phyloP scores from a whole-genome alignment of 2,113 vertebrate species.

The Pithys albifrons region DNA sequence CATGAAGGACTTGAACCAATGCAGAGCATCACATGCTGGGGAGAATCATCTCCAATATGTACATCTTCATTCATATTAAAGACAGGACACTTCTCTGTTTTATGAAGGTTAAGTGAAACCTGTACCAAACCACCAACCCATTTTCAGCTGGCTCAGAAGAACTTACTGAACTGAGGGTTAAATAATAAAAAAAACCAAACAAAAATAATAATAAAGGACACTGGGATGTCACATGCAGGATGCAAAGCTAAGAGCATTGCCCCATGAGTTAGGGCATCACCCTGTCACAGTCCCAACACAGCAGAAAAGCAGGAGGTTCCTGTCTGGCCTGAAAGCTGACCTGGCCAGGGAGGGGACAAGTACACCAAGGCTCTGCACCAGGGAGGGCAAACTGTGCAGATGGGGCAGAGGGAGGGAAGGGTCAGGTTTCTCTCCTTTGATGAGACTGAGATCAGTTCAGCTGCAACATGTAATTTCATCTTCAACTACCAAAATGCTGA shows the following conservation, averaged over 20 bases:
- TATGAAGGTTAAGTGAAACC: not conserved
- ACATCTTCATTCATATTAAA: not conserved
- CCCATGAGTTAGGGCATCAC: not conserved
- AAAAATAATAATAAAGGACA: rapidly evolving
- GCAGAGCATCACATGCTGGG: not conserved
- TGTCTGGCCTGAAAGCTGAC: not conserved
- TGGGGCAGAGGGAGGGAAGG: not conserved
- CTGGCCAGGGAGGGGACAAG: not conserved
- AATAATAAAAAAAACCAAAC: not conserved
- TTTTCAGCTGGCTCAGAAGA: not conserved
- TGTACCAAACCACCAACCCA: not conserved
- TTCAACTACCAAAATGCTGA: not conserved
- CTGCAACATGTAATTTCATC: not conserved
- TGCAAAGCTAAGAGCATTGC: not conserved
- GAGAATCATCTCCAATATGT: rapidly evolving
- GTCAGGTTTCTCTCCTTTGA: not conserved
- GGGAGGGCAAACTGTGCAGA: not conserved
- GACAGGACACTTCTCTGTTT: not conserved
- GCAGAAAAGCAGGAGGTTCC: not conserved
- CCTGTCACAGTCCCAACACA: not conserved
- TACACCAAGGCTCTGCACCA: not conserved
- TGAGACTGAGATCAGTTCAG: not conserved
- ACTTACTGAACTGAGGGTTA: not conserved
- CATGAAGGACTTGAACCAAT: not conserved
- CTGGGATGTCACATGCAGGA: not conserved